phyloP scores from a whole-genome alignment of 64 coral and sea anemone species.

The Hydrozoanthus tunicans region DNA sequence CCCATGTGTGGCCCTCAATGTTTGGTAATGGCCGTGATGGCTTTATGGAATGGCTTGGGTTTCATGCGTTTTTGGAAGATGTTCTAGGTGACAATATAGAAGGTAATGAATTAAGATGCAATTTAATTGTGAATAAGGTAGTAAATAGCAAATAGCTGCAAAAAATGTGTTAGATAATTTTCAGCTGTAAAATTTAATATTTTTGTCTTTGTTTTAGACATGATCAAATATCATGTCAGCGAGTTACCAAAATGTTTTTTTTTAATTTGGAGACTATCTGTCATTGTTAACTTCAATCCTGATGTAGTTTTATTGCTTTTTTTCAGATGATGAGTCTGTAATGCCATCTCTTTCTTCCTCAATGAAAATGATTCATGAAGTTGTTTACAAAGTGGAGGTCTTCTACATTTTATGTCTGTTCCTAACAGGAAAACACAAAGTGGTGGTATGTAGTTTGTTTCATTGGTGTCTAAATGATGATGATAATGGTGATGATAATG shows the following conservation, averaged over 20 bases:
- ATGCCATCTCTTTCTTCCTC: conserved; percentile 29
- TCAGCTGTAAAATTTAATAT: too few species aligned
- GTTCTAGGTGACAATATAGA: conserved; percentile 56
- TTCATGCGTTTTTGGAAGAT: conserved; percentile 79
- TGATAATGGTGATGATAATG: too few species aligned
- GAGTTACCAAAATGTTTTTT: too few species aligned
- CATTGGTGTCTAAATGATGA: too few species aligned
- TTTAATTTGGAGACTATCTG: too few species aligned
- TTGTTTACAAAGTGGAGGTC: conserved; percentile 93
- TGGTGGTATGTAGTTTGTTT: conserved; percentile 48
- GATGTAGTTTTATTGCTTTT: neutral
- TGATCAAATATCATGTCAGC: too few species aligned
- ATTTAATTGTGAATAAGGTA: neutral
- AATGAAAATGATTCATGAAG: conserved; percentile 68
- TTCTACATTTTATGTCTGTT: conserved; percentile 95
- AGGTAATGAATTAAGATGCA: neutral
- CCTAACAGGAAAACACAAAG: conserved; percentile 90
- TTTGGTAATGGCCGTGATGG: conserved; percentile 56
- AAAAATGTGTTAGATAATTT: too few species aligned
- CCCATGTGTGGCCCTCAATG: conserved; percentile 49
- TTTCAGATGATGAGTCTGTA: conserved; percentile 29
- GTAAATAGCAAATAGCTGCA: too few species aligned
- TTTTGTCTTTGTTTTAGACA: too few species aligned
- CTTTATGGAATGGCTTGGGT: conserved; percentile 78
- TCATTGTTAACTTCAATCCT: neutral